Conservation (phyloP, 2,113 vertebrate genomes). For the Seriola aureovittata region DNA sequence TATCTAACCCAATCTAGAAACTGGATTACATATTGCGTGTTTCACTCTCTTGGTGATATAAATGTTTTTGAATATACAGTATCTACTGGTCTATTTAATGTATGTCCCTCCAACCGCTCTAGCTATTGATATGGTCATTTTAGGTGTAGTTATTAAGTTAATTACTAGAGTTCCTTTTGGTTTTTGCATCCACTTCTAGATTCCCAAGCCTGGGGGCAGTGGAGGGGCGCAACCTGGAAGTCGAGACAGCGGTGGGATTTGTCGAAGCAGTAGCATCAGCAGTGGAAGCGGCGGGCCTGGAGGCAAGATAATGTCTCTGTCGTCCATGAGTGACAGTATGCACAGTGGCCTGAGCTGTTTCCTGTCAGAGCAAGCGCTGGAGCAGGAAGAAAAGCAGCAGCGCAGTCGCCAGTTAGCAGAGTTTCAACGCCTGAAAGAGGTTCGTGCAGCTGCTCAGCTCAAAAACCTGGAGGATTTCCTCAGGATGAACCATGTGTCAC, state of each 20-base stretch:
- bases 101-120: too few relatives aligned
- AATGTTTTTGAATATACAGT: too few relatives aligned
- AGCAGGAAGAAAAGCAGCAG: slow-evolving; percentile 85
- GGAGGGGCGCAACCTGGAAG: slow-evolving; percentile 54
- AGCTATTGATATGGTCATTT: too few relatives aligned
- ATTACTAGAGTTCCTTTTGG: background rate
- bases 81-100: too few relatives aligned
- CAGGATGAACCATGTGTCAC: slow-evolving; percentile 90
- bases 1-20: too few relatives aligned
- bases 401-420: slow-evolving; percentile 85
- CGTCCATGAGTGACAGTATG: slow-evolving; percentile 91
- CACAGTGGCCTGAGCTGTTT: slow-evolving; percentile 90
- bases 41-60: too few relatives aligned
- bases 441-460: slow-evolving; percentile 89
- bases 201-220: slow-evolving; percentile 70
- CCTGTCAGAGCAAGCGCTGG: slow-evolving; percentile 90
- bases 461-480: slow-evolving; percentile 95
- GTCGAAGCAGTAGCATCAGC: slow-evolving; percentile 80
- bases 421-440: slow-evolving; percentile 89
- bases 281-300: slow-evolving; percentile 60
- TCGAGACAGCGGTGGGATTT: slow-evolving; percentile 59
- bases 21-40: too few relatives aligned
- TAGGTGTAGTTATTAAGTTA: too few relatives aligned
- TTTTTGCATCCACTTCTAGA: slow-evolving; percentile 70
- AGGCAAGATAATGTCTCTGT: slow-evolving; percentile 90